Conservation (phyloP, 2,888 invertebrate genomes). For the Drosophila planitibia region DNA sequence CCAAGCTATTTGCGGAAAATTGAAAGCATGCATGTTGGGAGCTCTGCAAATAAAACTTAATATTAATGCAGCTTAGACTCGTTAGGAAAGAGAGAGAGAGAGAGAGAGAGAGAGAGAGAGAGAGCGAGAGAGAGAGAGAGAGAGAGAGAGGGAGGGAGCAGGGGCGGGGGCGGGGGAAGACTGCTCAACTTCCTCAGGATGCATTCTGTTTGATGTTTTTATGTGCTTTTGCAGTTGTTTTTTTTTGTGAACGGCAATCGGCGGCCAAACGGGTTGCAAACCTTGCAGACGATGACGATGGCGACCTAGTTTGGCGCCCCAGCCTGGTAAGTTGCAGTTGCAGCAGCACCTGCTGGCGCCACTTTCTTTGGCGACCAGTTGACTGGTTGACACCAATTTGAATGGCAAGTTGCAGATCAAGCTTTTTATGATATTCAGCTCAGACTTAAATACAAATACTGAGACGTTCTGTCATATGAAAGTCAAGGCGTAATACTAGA, state of each 20-base stretch:
- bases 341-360: conserved; percentile 60
- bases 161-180: background rate
- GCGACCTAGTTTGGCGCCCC: conserved; percentile 66
- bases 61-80: conserved; percentile 53
- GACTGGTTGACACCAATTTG: conserved; percentile 79
- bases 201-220: conserved; percentile 56
- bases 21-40: conserved; percentile 47
- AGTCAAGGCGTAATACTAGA: conserved; percentile 7
- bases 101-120: background rate
- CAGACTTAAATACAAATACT: conserved; percentile 12
- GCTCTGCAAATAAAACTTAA: conserved; percentile 67
- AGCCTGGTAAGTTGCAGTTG: conserved; percentile 22
- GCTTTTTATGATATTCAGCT: conserved; percentile 32
- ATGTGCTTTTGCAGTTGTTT: conserved; percentile 33
- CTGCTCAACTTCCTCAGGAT: conserved; percentile 52
- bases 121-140: background rate
- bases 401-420: conserved; percentile 64
- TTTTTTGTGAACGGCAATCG: conserved; percentile 44
- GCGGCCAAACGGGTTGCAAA: conserved; percentile 69
- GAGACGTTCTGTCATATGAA: conserved; percentile 13
- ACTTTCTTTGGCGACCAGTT: conserved; percentile 80
- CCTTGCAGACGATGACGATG: conserved; percentile 43
- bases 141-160: background rate
- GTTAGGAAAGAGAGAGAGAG: background rate
- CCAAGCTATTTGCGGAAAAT: conserved; percentile 55